phyloP scores from a whole-genome alignment of 2,113 vertebrate genomes.

The Dromaius novaehollandiae region DNA sequence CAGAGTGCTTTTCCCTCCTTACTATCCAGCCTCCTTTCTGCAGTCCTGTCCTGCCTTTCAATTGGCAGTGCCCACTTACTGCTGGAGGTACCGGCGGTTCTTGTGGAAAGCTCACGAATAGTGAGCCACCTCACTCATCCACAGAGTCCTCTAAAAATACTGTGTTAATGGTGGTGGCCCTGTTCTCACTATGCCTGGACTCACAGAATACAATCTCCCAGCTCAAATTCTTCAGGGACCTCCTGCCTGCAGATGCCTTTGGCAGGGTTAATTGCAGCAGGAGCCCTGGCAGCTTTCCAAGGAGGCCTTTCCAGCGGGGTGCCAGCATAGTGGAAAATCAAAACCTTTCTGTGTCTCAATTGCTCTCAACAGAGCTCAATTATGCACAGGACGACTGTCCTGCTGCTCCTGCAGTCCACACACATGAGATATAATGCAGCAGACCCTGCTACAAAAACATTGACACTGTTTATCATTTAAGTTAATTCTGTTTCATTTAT shows the following conservation, averaged over 20 bases:
- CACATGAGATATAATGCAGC: neutral
- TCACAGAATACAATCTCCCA: neutral
- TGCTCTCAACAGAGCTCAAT: neutral
- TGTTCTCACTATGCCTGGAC: neutral
- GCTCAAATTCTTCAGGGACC: neutral
- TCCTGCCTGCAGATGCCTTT: neutral
- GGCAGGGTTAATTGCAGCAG: neutral
- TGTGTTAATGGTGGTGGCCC: neutral
- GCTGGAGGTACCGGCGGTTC: neutral
- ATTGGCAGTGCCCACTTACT: fast-evolving
- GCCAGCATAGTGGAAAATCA: neutral
- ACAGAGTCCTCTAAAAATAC: neutral
- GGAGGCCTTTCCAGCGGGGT: neutral
- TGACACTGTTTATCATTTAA: neutral
- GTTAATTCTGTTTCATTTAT: neutral
- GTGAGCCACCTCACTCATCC: neutral
- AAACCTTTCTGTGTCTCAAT: neutral
- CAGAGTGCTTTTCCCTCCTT: neutral
- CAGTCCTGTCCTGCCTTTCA: neutral
- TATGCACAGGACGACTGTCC: neutral
- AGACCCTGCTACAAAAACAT: neutral
- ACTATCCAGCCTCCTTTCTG: neutral
- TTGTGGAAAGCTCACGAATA: fast-evolving
- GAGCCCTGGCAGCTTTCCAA: neutral
- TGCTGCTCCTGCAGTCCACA: neutral